A percentile compares a stretch with the other conserved stretches of the same genome.
These are phyloP conservation scores for Nasonovia ribisnigri DNA, from an alignment of 2,888 invertebrate species.

Conservation along the genomic window DNA sequence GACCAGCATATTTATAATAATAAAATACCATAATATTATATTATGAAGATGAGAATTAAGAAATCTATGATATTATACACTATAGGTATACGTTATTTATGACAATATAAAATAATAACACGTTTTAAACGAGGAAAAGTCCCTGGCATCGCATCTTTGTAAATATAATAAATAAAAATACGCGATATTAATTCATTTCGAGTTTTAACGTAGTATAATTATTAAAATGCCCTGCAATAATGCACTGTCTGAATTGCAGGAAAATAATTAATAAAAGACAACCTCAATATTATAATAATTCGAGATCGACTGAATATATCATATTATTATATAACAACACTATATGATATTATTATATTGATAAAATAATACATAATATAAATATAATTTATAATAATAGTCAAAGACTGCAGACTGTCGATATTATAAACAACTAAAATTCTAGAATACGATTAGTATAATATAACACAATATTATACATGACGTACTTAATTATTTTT, in stretches of 20 bases:
- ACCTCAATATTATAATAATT: neutral
- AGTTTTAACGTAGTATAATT: neutral
- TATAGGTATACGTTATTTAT: neutral
- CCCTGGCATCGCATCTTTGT: neutral
- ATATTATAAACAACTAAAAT: neutral
- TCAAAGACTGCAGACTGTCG: neutral
- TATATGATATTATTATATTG: neutral
- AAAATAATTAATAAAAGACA: neutral
- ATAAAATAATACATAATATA: neutral
- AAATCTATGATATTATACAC: neutral
- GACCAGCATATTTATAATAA: neutral
- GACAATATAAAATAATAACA: neutral
- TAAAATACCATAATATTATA: neutral
- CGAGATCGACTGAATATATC: neutral
- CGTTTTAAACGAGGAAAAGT: constrained; percentile 7
- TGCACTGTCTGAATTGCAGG: neutral
- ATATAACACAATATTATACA: neutral
- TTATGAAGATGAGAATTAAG: neutral
- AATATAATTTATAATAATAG: neutral
- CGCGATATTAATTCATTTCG: neutral
- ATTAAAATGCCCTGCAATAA: neutral
- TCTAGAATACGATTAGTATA: neutral
- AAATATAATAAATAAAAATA: neutral
- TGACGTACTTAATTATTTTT: neutral
- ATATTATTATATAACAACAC: neutral